Evolutionary conservation across 2,888 invertebrate genomes (phyloP).

Genomic region (Nysson spinosus): DNA sequence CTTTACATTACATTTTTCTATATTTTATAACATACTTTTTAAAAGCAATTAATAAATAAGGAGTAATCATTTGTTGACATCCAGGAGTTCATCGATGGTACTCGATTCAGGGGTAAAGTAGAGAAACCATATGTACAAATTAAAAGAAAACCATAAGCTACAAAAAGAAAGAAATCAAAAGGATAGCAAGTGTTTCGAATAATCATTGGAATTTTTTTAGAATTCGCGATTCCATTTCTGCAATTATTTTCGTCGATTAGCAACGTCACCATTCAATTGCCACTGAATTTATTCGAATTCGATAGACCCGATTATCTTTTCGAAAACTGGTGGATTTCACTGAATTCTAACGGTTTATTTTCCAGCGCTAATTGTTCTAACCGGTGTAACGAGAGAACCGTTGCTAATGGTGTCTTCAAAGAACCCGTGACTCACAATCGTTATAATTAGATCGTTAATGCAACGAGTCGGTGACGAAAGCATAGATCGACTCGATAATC

Average conservation of each 20-base stretch:
- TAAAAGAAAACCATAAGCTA: neutral
- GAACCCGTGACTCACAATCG: neutral
- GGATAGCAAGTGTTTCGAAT: slow-evolving; percentile 1
- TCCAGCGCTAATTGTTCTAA: neutral
- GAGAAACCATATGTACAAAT: neutral
- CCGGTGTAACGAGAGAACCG: neutral
- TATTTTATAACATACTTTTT: too few relatives aligned
- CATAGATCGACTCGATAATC: slow-evolving; percentile 23
- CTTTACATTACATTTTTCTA: neutral
- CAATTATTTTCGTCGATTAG: too few relatives aligned
- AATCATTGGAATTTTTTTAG: too few relatives aligned
- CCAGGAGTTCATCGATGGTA: slow-evolving; percentile 33
- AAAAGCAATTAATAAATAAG: too few relatives aligned
- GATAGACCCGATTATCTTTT: too few relatives aligned
- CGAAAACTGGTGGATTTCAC: too few relatives aligned
- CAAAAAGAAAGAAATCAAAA: slow-evolving; percentile 4
- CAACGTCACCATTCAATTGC: too few relatives aligned
- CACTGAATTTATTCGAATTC: too few relatives aligned
- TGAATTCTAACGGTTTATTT: too few relatives aligned
- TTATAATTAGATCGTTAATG: slow-evolving; percentile 19
- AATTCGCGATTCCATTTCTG: slow-evolving; percentile 22
- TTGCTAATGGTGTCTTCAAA: neutral
- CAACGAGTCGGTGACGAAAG: slow-evolving; percentile 2
- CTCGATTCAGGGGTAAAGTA: neutral
- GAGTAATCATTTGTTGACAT: too few relatives aligned